Base-by-base conservation (phyloP, 2,797 vertebrate genomes). In the Morelia viridis region DNA sequence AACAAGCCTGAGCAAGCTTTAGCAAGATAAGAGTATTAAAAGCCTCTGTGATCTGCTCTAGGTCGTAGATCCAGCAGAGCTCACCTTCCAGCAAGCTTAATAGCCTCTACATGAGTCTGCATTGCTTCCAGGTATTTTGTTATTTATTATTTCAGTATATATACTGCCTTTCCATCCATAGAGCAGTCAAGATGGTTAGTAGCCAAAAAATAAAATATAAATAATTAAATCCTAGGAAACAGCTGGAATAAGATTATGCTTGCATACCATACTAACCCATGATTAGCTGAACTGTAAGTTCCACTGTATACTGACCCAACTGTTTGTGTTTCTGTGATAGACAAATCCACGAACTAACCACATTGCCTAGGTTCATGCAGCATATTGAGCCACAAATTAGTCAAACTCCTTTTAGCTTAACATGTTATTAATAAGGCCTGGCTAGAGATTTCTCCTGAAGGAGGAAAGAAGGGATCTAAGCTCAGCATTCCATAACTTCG, bases 1-100 rank as follows among this genome's bases (percentile, higher is more conserved):
- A 90, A 90, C 60, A 92, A 83, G 85, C 68, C 58, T 22, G 50
- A 90, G 85, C 92, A 90, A 90, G 57, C 89, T 90, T 90, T 62
- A 88, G 28, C 53, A 58, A 64, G 68, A 89, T 89, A 86, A 80
- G n/a, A 68, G 85, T 31, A 87, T 87, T 64, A 58, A 87, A 92
- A 65, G 85, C 85, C 87, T 89, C 85, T 65, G 56, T 35, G 46
- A 46, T 80, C 76, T 80, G 76, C 76, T 60, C 26, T 71, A 31
- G 28, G 12, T 46, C 91, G 31, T 13, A 15, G 65, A 88, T 35
- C 41, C 58, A 88, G 58, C n/a, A 83, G 46, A 62, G 28, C 68
- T 88, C 58, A 62, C 41, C 68, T 88, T 88, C 41, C 28, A 83
- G 86, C 46, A 80, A 90, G 58, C 85, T 57, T 53, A 58, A 89